These are phyloP conservation scores for Drosophila algonquin DNA, from an alignment of 2,888 invertebrate species.

Conservation along the genomic window DNA sequence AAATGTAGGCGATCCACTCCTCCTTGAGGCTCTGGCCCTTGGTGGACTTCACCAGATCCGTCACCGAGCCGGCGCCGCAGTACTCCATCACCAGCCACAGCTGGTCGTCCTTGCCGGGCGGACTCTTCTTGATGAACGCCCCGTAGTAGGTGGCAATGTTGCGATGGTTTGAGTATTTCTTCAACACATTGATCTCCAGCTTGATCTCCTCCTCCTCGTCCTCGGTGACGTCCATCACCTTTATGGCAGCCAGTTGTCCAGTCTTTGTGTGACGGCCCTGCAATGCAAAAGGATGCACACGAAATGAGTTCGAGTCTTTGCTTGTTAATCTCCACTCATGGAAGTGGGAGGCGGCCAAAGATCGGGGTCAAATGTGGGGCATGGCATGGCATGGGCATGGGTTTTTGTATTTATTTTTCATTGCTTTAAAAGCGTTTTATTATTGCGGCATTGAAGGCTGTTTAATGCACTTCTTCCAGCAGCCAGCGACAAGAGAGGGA, in stretches of 20 bases:
- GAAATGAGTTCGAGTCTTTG: not conserved
- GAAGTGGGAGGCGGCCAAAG: not conserved
- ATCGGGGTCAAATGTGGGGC: not conserved
- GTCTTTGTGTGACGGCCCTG: conserved; percentile 99
- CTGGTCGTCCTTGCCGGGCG: conserved; percentile 99
- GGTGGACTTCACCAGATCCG: conserved; percentile 99
- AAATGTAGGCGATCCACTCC: conserved; percentile 99
- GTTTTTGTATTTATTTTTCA: not conserved
- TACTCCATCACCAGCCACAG: conserved; percentile 99
- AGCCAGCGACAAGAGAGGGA: conserved; percentile 22
- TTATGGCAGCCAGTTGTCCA: conserved; percentile 99
- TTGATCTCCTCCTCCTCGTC: conserved; percentile 99
- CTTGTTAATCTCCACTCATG: not conserved
- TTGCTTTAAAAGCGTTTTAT: conserved; percentile 13
- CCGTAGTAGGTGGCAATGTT: conserved; percentile 99
- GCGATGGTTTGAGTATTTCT: conserved; percentile 99
- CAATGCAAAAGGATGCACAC: conserved; percentile 8
- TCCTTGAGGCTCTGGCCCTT: conserved; percentile 99
- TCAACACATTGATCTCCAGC: conserved; percentile 99
- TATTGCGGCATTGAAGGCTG: conserved; percentile 17
- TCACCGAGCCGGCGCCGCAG: conserved; percentile 99
- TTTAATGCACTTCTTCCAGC: conserved; percentile 47
- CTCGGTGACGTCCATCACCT: conserved; percentile 99
- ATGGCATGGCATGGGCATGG: not conserved
- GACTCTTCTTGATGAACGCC: conserved; percentile 99